Base-by-base conservation (phyloP, 1,140 invertebrate genomes). In the Leptopilina boulardi region DNA sequence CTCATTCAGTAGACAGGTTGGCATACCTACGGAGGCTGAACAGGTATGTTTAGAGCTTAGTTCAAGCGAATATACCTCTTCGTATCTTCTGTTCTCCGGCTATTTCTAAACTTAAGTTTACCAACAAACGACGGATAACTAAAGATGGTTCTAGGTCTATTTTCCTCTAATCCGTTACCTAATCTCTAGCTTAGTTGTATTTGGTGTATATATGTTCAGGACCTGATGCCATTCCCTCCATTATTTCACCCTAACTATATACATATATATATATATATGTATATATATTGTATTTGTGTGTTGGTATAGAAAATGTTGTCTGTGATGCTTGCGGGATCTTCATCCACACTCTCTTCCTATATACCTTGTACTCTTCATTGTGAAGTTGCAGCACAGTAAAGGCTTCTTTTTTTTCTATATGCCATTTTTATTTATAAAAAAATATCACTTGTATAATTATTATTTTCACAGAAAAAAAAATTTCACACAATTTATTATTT, bases 21-120 rank as follows among this genome's bases (percentile, higher is more conserved):
- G 59, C 59, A 66, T 76, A 77, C 79, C 76, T 81, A 81, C 76
- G 76, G 80, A 81, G 59, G 59, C 59, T 30, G 59, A 81, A 76
- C 82, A 82, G 82, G 83, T 85, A 86, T 85, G 80, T 66, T 88
- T 88, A 88, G 87, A 86, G 85, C 83, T 89, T 90, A 90, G 89
- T 79, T 86, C 85, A 87, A 85, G 83, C 71, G 38, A 26, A 81
- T 9, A n/a, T n/a, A 90, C 87, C 89, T 90, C 87, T 78, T 86
- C 74, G 79, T 26, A 41, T 23, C 19, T 70, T 79, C 76, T 90
- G 87, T 70, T 88, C 19, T 19, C 87, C 89, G 78, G 79, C 70
- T 86, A 79, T 85, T 89, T 88, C 89, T 90, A 90, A 90, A 89
- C 85, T 83, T 81, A 80, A 86, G 82, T 90, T 90, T 90, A 90